Conservation (phyloP, 2,113 vertebrate genomes). For the Melanotaenia duboulayi region DNA sequence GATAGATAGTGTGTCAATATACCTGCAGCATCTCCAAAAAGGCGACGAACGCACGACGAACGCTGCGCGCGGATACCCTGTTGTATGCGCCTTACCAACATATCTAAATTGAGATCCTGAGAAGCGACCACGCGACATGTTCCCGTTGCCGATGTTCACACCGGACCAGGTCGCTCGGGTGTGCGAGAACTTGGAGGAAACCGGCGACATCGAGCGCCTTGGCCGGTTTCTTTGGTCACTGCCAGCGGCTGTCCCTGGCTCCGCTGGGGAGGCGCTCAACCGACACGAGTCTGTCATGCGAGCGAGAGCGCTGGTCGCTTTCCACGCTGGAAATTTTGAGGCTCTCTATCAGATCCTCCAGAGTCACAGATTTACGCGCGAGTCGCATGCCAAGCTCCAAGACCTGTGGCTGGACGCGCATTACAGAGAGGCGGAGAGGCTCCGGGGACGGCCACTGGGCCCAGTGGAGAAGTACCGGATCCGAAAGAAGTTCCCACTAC, state of each 20-base stretch:
- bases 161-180: slow-evolving; percentile 85
- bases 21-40: not conserved
- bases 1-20: slow-evolving; percentile 20
- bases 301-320: slow-evolving; percentile 84
- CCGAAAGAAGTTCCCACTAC: slow-evolving; percentile 87
- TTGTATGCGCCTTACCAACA: slow-evolving; percentile 6
- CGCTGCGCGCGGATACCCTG: slow-evolving; percentile 42
- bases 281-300: slow-evolving; percentile 86
- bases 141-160: slow-evolving; percentile 84
- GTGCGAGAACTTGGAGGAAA: slow-evolving; percentile 86
- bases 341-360: slow-evolving; percentile 85
- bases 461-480: slow-evolving; percentile 87
- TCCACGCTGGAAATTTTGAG: slow-evolving; percentile 85
- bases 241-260: slow-evolving; percentile 81
- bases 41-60: slow-evolving; percentile 21
- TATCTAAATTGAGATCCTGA: not conserved
- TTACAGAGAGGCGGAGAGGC: slow-evolving; percentile 85
- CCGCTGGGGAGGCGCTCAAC: slow-evolving; percentile 80
- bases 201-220: slow-evolving; percentile 85
- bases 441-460: slow-evolving; percentile 82
- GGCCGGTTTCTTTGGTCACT: slow-evolving; percentile 86
- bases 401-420: slow-evolving; percentile 87
- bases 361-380: slow-evolving; percentile 83
- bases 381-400: slow-evolving; percentile 85
- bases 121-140: slow-evolving; percentile 68